Evolutionary conservation across 2,113 vertebrate genomes (phyloP), one percentile per base, ranked within the genome.

Genomic region (Ammospiza caudacuta): DNA sequence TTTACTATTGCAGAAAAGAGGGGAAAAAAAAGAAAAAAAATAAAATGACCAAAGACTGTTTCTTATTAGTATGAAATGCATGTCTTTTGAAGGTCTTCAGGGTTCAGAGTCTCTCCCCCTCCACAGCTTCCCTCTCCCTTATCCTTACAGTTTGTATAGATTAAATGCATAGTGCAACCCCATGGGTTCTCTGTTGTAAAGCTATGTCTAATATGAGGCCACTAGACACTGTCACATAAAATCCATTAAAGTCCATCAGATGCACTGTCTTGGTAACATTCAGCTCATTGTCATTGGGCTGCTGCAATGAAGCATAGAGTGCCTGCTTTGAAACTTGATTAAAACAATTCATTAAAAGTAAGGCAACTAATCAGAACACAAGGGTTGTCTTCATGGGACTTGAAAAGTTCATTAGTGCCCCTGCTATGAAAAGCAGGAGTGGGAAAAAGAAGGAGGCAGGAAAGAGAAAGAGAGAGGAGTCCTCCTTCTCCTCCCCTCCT

Each of bases 321-420:
- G 89, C 95, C 88, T 91, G 93, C 95, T 96, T 97, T 97, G 97
- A 97, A 96, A 96, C 96, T 97, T 97, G 97, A 97, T 97, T 97
- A 97, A 97, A 97, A 97, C 96, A 97, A 97, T 96, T 97, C 96
- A 97, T 96, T 92, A 96, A 96, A 97, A 97, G 95, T 97, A 96
- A 96, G 92, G 91, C 85, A 77, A 94, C 90, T 95, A 95, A 96
- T 95, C 95, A 92, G 92, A 96, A 90, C 86, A 79, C 82, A 94
- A 96, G 92, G 83, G 85, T 83, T 89, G 96, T 84, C 95, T 96
- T 96, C 96, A 89, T 95, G 74, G 87, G 96, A 90, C 90, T 96
- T 93, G 92, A 92, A 95, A 97, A 94, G 95, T 95, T 97, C 83
- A 91, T 95, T 92, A 92, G 85, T 89, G 89, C 55, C 75, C 95